These are phyloP conservation scores for Clarias laeviceps DNA, from an alignment of 2,797 vertebrate species.

Conservation along the genomic window DNA sequence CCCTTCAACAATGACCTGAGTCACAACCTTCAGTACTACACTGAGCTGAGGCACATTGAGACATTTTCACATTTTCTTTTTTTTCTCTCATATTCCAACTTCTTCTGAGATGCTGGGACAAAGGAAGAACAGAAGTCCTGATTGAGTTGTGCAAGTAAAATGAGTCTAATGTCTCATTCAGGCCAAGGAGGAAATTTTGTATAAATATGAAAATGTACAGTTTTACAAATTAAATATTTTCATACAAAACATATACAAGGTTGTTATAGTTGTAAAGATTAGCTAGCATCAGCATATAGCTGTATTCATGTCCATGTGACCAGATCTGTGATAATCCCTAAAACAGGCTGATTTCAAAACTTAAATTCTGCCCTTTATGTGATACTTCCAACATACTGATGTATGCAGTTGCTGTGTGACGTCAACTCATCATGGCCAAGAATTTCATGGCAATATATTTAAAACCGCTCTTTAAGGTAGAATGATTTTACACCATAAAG, in stretches of 20 bases:
- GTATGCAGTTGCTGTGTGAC: too few species aligned
- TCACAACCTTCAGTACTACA: not conserved
- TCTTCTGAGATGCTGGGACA: not conserved
- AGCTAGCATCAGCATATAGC: not conserved
- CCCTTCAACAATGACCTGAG: slow-evolving; percentile 31
- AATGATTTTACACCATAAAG: too few species aligned
- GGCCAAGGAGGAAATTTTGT: not conserved
- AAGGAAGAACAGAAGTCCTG: not conserved
- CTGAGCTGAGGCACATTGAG: not conserved
- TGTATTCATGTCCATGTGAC: not conserved
- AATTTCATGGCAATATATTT: too few species aligned
- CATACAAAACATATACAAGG: not conserved
- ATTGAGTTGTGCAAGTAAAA: not conserved
- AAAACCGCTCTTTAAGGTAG: too few species aligned
- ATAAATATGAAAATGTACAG: not conserved
- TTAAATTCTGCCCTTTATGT: not conserved
- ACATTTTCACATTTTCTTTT: not conserved
- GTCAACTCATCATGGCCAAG: too few species aligned
- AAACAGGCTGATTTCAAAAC: not conserved
- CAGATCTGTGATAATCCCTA: not conserved
- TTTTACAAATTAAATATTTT: not conserved
- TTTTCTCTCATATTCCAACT: not conserved
- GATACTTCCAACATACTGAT: not conserved
- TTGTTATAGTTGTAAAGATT: not conserved
- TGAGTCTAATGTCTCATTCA: not conserved